Evolutionary conservation across 2,113 vertebrate species (phyloP).

Genomic region (Elephantulus edwardii): DNA sequence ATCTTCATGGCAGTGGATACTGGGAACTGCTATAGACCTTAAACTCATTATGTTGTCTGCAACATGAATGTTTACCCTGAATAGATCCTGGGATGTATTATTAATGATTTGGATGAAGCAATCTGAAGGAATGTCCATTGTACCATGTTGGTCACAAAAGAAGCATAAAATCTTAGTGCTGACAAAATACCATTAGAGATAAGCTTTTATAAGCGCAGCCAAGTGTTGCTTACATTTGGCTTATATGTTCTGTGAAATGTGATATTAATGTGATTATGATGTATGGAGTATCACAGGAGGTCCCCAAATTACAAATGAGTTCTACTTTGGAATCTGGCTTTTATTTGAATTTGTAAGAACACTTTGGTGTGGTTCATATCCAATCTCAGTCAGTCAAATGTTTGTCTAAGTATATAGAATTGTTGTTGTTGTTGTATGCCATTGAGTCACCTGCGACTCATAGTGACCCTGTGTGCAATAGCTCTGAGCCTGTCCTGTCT

Average conservation of each 20-base stretch:
- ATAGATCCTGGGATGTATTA: neutral
- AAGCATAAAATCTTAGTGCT: neutral
- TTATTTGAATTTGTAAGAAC: neutral
- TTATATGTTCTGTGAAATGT: too few relatives aligned
- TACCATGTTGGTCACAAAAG: neutral
- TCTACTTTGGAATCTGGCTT: neutral
- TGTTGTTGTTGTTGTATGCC: too few relatives aligned
- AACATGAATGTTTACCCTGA: slow-evolving; percentile 7
- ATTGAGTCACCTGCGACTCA: too few relatives aligned
- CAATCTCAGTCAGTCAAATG: neutral
- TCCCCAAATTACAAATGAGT: neutral
- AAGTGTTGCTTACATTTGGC: too few relatives aligned
- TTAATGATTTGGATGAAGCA: slow-evolving; percentile 1
- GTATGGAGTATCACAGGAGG: neutral
- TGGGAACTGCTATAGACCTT: too few relatives aligned
- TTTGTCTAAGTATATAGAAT: neutral
- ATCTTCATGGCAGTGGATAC: too few relatives aligned
- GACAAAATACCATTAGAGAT: neutral
- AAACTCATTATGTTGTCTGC: neutral
- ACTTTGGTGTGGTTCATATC: too few relatives aligned
- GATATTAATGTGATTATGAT: too few relatives aligned
- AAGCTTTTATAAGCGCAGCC: neutral
- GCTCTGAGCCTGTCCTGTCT: too few relatives aligned
- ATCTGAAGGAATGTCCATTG: neutral
- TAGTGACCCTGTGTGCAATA: too few relatives aligned